Conservation (phyloP, 2,888 invertebrate species). For the Acleris literana region DNA sequence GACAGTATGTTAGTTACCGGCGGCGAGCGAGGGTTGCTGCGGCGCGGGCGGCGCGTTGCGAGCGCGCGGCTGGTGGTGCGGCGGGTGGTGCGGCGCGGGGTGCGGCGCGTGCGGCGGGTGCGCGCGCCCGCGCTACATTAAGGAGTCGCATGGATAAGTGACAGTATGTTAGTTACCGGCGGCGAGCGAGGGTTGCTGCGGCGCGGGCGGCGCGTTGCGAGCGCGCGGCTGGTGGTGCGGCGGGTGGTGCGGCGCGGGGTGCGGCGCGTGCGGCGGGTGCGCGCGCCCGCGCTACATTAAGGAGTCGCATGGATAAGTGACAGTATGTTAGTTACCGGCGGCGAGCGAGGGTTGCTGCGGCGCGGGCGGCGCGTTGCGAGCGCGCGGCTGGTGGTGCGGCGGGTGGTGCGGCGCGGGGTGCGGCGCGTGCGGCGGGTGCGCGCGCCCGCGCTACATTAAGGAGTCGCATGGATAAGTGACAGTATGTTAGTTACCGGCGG, state of each 20-base stretch:
- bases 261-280: constrained; percentile 36
- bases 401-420: constrained; percentile 29
- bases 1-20: constrained; percentile 23
- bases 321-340: constrained; percentile 25
- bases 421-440: constrained; percentile 37
- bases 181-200: constrained; percentile 42
- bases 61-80: constrained; percentile 38
- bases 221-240: constrained; percentile 39
- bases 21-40: constrained; percentile 42
- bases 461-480: no score
- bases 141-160: no score
- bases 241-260: constrained; percentile 32
- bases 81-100: constrained; percentile 36
- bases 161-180: constrained; percentile 25
- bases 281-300: constrained; percentile 55
- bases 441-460: constrained; percentile 56
- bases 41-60: constrained; percentile 39
- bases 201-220: constrained; percentile 39
- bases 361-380: constrained; percentile 39
- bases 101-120: constrained; percentile 34
- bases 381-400: constrained; percentile 39
- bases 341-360: constrained; percentile 42
- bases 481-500: constrained; percentile 30
- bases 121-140: constrained; percentile 54
- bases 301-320: no score